Evolutionary conservation across 2,797 vertebrate genomes (phyloP).

Genomic region (Heterohyrax brucei): DNA sequence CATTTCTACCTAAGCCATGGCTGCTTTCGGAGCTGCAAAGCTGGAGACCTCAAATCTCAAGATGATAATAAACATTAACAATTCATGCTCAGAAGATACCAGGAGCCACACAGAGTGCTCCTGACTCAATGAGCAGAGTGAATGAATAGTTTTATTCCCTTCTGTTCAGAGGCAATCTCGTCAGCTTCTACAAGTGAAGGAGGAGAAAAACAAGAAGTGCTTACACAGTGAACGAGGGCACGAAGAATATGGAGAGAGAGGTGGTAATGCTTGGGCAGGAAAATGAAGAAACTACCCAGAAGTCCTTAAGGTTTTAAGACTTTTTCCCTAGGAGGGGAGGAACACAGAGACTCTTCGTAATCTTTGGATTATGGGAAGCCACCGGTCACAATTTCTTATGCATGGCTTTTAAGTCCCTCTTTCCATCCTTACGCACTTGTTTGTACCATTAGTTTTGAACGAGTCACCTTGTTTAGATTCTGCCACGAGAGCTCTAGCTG

Average conservation of each 20-base stretch:
- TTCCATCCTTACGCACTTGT: background rate
- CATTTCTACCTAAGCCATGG: background rate
- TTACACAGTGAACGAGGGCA: background rate
- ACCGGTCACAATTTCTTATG: background rate
- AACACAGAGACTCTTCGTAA: background rate
- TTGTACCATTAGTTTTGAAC: background rate
- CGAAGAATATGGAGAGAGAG: background rate
- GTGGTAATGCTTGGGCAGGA: background rate
- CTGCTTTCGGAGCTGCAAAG: background rate
- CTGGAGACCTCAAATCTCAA: slow-evolving; percentile 3
- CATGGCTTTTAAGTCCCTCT: background rate
- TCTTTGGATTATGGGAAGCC: background rate
- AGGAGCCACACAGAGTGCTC: background rate
- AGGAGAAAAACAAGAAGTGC: background rate
- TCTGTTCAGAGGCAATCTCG: background rate
- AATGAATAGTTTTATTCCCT: background rate
- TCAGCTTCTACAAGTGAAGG: background rate
- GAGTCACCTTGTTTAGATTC: background rate
- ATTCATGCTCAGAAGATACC: background rate
- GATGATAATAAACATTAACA: background rate
- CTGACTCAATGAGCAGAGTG: background rate
- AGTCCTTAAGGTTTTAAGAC: background rate
- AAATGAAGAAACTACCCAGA: background rate
- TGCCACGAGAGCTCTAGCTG: background rate
- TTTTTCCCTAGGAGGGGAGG: background rate